phyloP scores from a whole-genome alignment of 2,113 vertebrate species.

The Salvelinus alpinus region DNA sequence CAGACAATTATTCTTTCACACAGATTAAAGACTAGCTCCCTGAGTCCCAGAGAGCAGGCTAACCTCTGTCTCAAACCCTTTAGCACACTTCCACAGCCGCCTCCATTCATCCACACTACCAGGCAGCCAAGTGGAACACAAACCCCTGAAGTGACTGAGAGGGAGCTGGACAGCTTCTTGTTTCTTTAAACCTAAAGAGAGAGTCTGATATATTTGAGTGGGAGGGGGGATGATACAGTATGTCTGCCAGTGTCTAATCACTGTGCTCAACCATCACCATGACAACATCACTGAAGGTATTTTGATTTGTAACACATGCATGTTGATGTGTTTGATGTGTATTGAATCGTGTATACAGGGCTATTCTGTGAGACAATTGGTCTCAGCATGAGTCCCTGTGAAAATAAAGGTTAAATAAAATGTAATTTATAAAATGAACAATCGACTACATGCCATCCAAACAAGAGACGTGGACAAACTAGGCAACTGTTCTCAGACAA shows the following conservation, averaged over 20 bases:
- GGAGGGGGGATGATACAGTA: neutral
- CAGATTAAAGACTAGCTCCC: neutral
- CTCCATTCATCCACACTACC: slow-evolving; percentile 37
- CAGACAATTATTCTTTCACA: slow-evolving; percentile 52
- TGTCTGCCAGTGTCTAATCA: neutral
- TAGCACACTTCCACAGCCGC: slow-evolving; percentile 33
- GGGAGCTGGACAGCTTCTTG: neutral
- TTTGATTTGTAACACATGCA: too few species aligned
- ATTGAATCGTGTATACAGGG: too few species aligned
- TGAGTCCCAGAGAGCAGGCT: neutral
- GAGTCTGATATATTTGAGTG: neutral
- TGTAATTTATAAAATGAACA: neutral
- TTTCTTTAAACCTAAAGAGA: slow-evolving; percentile 14
- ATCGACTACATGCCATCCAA: neutral
- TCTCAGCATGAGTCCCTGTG: too few species aligned
- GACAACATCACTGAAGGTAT: too few species aligned
- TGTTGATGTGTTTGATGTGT: too few species aligned
- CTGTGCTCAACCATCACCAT: too few species aligned
- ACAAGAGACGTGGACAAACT: neutral
- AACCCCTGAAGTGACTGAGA: slow-evolving; percentile 37
- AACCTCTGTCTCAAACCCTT: slow-evolving; percentile 34
- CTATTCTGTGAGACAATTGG: too few species aligned
- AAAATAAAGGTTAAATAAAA: too few species aligned
- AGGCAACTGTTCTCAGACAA: neutral
- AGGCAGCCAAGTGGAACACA: slow-evolving; percentile 39